A percentile compares a stretch with the other conserved stretches of the same genome.
Evolutionary conservation across 2,888 invertebrate genomes (phyloP).

Genomic region (Synanthedon myopaeformis): DNA sequence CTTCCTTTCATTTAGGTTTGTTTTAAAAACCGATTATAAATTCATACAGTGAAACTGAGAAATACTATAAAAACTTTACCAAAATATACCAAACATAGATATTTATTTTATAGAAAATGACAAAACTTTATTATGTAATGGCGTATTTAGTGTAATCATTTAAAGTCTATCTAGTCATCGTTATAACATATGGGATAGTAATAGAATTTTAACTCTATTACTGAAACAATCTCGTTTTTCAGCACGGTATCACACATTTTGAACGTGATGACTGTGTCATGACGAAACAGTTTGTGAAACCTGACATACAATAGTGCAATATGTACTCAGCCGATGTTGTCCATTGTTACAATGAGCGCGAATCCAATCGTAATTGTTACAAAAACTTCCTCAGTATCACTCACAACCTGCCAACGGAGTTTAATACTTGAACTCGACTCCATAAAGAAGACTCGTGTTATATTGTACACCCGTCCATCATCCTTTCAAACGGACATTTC

Average conservation of each 20-base stretch:
- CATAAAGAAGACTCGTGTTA: neutral
- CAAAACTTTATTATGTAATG: too few species aligned
- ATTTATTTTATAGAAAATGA: too few species aligned
- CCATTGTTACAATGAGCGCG: slow-evolving; percentile 42
- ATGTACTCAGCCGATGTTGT: slow-evolving; percentile 38
- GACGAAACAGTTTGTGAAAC: slow-evolving; percentile 44
- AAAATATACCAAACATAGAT: too few species aligned
- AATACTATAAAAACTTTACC: too few species aligned
- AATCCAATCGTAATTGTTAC: slow-evolving; percentile 44
- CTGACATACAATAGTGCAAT: slow-evolving; percentile 35
- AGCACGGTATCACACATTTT: slow-evolving; percentile 1
- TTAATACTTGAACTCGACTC: neutral
- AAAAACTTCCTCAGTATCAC: slow-evolving; percentile 21
- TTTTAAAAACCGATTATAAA: too few species aligned
- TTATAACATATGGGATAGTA: too few species aligned
- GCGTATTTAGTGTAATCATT: too few species aligned
- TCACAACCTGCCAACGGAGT: slow-evolving; percentile 5
- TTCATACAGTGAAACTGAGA: too few species aligned
- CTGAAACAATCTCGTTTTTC: neutral
- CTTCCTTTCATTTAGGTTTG: too few species aligned
- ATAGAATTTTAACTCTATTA: neutral
- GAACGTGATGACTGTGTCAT: slow-evolving; percentile 32
- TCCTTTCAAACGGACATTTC: neutral
- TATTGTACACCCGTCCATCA: neutral
- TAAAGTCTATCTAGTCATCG: too few species aligned